Evolutionary conservation across 2,888 invertebrate genomes (phyloP).

Genomic region (Caenorhabditis imperialis): DNA sequence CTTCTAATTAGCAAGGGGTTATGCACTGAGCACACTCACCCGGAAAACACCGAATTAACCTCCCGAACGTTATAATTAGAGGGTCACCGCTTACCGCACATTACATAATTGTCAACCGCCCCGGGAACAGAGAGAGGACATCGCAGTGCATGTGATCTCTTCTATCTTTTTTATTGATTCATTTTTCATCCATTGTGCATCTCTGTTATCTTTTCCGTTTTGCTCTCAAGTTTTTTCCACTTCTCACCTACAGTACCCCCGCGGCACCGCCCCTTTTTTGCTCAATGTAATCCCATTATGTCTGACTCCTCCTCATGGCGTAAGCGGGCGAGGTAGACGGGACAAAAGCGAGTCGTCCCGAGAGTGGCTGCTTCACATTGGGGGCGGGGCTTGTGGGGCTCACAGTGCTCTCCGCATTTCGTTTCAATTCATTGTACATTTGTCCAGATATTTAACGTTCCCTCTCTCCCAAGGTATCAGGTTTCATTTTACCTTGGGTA

Average conservation of each 20-base stretch:
- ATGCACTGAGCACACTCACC: slow-evolving; percentile 3
- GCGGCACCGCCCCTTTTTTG: slow-evolving; percentile 23
- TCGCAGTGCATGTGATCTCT: background rate
- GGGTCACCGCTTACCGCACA: slow-evolving; percentile 38
- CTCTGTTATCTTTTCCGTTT: background rate
- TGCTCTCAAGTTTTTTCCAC: background rate
- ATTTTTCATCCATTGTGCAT: background rate
- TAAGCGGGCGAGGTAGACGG: slow-evolving; percentile 31
- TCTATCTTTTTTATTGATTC: background rate
- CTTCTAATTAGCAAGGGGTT: slow-evolving; percentile 27
- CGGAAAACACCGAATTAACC: slow-evolving; percentile 6
- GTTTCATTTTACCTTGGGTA: slow-evolving; percentile 1
- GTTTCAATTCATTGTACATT: slow-evolving; percentile 28
- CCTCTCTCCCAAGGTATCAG: no score
- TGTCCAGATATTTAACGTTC: slow-evolving; percentile 23
- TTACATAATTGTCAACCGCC: slow-evolving; percentile 28
- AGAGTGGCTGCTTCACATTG: slow-evolving; percentile 41
- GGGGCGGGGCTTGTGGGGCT: slow-evolving; percentile 29
- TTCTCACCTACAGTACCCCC: slow-evolving; percentile 32
- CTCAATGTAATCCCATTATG: slow-evolving; percentile 45
- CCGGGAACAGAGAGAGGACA: background rate
- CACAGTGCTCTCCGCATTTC: slow-evolving; percentile 10
- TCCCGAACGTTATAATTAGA: slow-evolving; percentile 37
- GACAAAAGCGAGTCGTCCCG: slow-evolving; percentile 46
- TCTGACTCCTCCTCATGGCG: slow-evolving; percentile 42